Conservation (phyloP, 2,888 invertebrate species). For the Druceiella hillmani region DNA sequence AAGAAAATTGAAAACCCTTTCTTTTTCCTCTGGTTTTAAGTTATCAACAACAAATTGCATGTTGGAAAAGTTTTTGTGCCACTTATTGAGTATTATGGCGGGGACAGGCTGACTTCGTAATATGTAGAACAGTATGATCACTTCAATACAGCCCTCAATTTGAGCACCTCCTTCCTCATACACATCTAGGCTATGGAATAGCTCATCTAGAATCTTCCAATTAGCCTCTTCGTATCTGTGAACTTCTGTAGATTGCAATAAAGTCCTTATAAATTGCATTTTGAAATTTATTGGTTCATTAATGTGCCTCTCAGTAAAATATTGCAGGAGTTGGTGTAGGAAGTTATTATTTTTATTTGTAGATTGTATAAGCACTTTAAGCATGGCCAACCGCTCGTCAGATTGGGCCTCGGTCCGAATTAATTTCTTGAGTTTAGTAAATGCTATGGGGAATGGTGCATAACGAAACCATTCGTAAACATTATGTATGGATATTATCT, state of each 20-base stretch:
- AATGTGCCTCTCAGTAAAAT: slow-evolving; percentile 31
- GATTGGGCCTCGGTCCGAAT: slow-evolving; percentile 32
- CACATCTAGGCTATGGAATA: slow-evolving; percentile 31
- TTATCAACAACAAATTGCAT: slow-evolving; percentile 27
- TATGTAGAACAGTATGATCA: slow-evolving; percentile 30
- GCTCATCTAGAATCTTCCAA: slow-evolving; percentile 33
- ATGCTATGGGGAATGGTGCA: slow-evolving; percentile 33
- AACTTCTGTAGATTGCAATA: slow-evolving; percentile 28
- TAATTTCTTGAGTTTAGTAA: slow-evolving; percentile 32
- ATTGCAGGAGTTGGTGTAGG: slow-evolving; percentile 29
- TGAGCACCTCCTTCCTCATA: slow-evolving; percentile 29
- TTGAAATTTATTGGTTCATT: slow-evolving; percentile 29
- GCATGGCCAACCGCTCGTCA: slow-evolving; percentile 29
- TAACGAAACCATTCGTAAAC: slow-evolving; percentile 33
- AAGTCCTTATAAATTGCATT: slow-evolving; percentile 27
- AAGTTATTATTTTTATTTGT: slow-evolving; percentile 27
- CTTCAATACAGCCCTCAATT: slow-evolving; percentile 30
- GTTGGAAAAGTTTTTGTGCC: slow-evolving; percentile 23
- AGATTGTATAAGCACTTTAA: slow-evolving; percentile 30
- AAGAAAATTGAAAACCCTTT: slow-evolving; percentile 33
- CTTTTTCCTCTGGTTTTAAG: slow-evolving; percentile 28
- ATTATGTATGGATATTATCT: too few species aligned
- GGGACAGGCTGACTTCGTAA: slow-evolving; percentile 29
- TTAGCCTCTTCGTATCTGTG: slow-evolving; percentile 29
- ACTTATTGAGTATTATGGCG: slow-evolving; percentile 30